Evolutionary conservation across 2,888 invertebrate species (phyloP).

Genomic region (Nephrotoma appendiculata): DNA sequence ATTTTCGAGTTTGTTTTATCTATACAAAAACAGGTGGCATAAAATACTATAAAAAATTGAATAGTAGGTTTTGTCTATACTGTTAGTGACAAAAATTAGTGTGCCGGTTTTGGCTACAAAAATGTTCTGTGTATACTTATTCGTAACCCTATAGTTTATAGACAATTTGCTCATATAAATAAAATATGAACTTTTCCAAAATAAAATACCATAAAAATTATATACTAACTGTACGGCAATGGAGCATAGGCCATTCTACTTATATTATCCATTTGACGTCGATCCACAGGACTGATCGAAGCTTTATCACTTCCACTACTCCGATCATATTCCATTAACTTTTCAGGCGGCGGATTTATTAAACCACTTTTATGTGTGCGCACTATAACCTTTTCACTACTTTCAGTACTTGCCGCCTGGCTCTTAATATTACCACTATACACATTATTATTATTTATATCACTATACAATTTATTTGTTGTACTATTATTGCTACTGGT

Average conservation of each 20-base stretch:
- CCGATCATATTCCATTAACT: neutral
- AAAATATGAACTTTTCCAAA: too few species aligned
- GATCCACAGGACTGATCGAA: neutral
- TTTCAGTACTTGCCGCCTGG: neutral
- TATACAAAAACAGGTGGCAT: too few species aligned
- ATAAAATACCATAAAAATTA: too few species aligned
- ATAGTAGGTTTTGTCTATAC: too few species aligned
- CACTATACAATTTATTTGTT: neutral
- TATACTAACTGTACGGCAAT: constrained; percentile 60
- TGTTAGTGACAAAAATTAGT: too few species aligned
- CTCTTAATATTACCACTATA: neutral
- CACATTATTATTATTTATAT: neutral
- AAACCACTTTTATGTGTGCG: neutral
- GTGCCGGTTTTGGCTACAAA: too few species aligned
- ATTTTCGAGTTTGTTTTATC: too few species aligned
- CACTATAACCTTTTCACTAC: neutral
- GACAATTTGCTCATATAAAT: too few species aligned
- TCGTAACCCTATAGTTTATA: too few species aligned
- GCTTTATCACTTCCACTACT: neutral
- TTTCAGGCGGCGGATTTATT: neutral
- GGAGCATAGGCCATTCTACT: constrained; percentile 44
- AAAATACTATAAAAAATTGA: too few species aligned
- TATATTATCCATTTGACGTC: neutral
- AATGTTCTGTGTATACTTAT: too few species aligned
- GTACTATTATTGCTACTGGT: neutral